Evolutionary conservation across 2,888 invertebrate genomes (phyloP).

Genomic region (Liopterus haemorrhoidalis): DNA sequence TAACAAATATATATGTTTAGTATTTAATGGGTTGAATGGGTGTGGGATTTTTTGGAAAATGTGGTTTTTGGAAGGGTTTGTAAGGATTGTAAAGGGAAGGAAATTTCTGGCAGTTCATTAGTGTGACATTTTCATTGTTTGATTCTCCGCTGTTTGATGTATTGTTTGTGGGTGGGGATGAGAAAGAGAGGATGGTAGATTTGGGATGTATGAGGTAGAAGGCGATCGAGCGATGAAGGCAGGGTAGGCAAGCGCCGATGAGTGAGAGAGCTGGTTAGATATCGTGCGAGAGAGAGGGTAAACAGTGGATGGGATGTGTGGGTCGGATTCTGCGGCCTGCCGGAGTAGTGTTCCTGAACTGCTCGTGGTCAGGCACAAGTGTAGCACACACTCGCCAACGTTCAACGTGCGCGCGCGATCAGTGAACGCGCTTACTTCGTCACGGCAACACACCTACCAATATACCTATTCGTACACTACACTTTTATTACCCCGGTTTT

Average conservation of each 20-base stretch:
- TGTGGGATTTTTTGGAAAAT: slow-evolving; percentile 12
- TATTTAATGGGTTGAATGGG: not conserved
- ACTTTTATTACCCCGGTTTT: slow-evolving; percentile 23
- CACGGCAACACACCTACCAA: slow-evolving; percentile 12
- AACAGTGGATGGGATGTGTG: slow-evolving; percentile 41
- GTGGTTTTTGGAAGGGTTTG: slow-evolving; percentile 16
- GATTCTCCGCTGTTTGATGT: slow-evolving; percentile 26
- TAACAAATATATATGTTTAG: not conserved
- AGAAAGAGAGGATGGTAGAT: slow-evolving; percentile 42
- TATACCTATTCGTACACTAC: slow-evolving; percentile 11
- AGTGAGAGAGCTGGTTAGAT: slow-evolving; percentile 34
- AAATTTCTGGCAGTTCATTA: slow-evolving; percentile 24
- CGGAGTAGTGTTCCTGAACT: slow-evolving; percentile 50
- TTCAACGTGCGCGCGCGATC: slow-evolving; percentile 40
- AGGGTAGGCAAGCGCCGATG: slow-evolving; percentile 36
- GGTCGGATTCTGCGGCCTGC: slow-evolving; percentile 47
- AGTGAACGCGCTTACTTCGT: slow-evolving; percentile 40
- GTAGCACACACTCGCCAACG: slow-evolving; percentile 56
- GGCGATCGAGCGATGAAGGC: slow-evolving; percentile 45
- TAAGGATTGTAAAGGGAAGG: slow-evolving; percentile 29
- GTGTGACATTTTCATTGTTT: slow-evolving; percentile 46
- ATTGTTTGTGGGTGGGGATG: slow-evolving; percentile 39
- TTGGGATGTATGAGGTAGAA: slow-evolving; percentile 30
- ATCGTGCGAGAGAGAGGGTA: slow-evolving; percentile 33
- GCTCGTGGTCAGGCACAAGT: slow-evolving; percentile 54